A percentile compares a stretch with the other conserved stretches of the same genome.
phyloP scores from a whole-genome alignment of 2,113 vertebrate genomes.

The Cavia porcellus region DNA sequence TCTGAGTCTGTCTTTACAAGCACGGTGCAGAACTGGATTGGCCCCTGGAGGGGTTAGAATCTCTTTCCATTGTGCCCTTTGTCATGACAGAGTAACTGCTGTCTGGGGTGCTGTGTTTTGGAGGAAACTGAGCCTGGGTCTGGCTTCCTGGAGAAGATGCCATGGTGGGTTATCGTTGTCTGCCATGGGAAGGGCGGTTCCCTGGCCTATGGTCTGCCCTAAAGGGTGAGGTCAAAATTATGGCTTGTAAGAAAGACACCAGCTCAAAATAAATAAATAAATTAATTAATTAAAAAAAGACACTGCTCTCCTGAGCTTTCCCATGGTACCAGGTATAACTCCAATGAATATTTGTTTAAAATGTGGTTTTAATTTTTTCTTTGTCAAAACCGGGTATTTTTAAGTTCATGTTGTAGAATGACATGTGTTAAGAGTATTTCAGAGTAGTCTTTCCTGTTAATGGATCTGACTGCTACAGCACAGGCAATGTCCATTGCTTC shows the following conservation, averaged over 20 bases:
- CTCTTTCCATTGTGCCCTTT: not conserved
- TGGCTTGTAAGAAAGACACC: not conserved
- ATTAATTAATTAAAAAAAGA: no score
- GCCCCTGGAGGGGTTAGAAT: not conserved
- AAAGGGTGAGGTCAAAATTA: accelerated
- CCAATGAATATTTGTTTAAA: not conserved
- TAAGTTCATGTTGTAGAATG: not conserved
- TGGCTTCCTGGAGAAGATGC: not conserved
- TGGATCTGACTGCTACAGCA: not conserved
- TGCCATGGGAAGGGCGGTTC: not conserved
- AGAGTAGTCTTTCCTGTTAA: not conserved
- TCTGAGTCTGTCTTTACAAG: not conserved
- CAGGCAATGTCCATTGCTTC: not conserved
- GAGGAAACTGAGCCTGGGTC: not conserved
- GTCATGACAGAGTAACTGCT: not conserved
- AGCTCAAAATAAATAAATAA: no score
- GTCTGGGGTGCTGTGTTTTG: accelerated
- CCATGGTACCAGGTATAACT: no score
- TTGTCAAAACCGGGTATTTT: not conserved
- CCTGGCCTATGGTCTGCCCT: no score
- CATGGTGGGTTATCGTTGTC: not conserved
- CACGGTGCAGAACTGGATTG: not conserved
- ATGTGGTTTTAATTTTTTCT: not conserved
- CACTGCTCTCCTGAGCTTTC: not conserved
- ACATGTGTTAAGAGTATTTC: not conserved